phyloP scores from a whole-genome alignment of 2,888 invertebrate genomes.

The Silvanus unidentatus region DNA sequence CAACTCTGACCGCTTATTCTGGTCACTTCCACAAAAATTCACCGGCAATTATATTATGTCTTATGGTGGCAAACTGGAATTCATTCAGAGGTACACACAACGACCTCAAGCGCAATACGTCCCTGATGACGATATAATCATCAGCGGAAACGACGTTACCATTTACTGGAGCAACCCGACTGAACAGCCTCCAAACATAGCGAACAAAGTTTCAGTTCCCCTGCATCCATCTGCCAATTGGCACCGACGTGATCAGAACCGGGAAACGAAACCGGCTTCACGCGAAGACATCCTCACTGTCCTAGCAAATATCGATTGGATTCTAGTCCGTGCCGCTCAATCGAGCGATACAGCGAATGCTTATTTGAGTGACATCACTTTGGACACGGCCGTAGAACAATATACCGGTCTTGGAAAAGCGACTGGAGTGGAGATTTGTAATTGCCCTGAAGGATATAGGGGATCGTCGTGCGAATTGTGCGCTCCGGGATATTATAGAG shows the following conservation, averaged over 20 bases:
- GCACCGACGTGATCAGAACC: conserved; percentile 52
- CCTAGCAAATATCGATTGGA: conserved; percentile 73
- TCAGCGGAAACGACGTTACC: conserved; percentile 71
- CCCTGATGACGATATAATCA: conserved; percentile 74
- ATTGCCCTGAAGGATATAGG: conserved; percentile 54
- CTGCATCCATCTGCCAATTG: conserved; percentile 60
- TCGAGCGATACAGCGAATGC: conserved; percentile 58
- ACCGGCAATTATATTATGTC: conserved; percentile 75
- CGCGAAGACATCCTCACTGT: conserved; percentile 81
- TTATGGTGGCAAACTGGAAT: conserved; percentile 76
- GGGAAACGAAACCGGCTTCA: conserved; percentile 56
- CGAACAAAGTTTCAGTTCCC: conserved; percentile 58
- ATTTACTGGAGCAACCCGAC: conserved; percentile 69
- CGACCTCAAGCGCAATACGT: conserved; percentile 48
- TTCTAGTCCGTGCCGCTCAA: conserved; percentile 76
- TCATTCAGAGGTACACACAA: conserved; percentile 64
- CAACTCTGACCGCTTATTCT: conserved; percentile 54
- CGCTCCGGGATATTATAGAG: conserved; percentile 64
- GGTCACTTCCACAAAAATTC: conserved; percentile 67
- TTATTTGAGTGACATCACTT: conserved; percentile 74
- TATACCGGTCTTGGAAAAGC: conserved; percentile 59
- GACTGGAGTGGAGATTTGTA: conserved; percentile 71
- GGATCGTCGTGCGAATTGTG: conserved; percentile 84
- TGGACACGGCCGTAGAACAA: conserved; percentile 73
- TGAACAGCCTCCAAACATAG: conserved; percentile 51